Evolutionary conservation across 2,888 invertebrate genomes (phyloP), one percentile per base, ranked within the genome.

Genomic region (Athalia cordata): DNA sequence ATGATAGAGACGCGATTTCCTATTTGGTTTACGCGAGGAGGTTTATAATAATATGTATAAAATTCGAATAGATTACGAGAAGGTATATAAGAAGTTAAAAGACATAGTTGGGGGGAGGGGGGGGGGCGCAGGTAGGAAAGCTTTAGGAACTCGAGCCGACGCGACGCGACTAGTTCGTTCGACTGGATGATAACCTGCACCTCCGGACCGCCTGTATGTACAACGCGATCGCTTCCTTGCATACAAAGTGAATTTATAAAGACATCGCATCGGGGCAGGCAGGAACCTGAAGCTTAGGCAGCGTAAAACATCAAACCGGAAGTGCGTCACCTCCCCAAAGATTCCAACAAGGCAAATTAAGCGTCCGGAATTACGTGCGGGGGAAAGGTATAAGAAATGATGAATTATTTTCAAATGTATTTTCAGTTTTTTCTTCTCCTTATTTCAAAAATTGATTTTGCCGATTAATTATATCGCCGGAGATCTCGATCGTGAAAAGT

Each of bases 191-290:
- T 87, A 87, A 89, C 29, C 29, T 29, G 89, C 89, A 89, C 89
- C 61, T 61, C 59, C 75, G 75, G 62, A 62, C 61, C 62, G 89
- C 88, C 29, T n/a, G 29, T 29, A 29, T 89, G 89, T 89, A 88
- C 84, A 87, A 89, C 85, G 84, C 85, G 85, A 84, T 85, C 85
- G 85, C 87, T 89, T 90, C 89, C 90, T 85, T 89, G 90, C 88
- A 90, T 90, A 88, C 89, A 85, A 88, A 89, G 47, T 43, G 59
- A 43, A n/a, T 15, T 79, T 82, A 81, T 75, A 78, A 47, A 75
- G 57, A 78, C 79, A 77, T 79, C 76, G 75, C n/a, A n/a, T n/a
- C n/a, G n/a, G n/a, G n/a, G n/a, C n/a, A n/a, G 52, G 62, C 50
- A 47, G 72, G 59, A 52, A 15, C 29, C 45, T 45, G 45, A 47